Conservation (phyloP, 1,140 invertebrate species). For the Thereuonema tuberculata region DNA sequence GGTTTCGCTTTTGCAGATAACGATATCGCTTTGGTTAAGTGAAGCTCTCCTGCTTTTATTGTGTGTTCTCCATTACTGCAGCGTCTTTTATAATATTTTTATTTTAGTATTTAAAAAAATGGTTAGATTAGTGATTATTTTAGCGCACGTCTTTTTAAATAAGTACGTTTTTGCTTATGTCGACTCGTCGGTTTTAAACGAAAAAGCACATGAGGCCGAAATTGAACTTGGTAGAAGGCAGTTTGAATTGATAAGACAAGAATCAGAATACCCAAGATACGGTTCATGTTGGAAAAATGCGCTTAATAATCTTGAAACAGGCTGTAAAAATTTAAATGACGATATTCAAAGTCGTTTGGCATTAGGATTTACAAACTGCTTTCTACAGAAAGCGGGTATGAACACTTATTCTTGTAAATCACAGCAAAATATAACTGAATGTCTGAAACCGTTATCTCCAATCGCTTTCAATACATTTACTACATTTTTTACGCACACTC, state of each 20-base stretch:
- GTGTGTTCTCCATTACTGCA: no score
- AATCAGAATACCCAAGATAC: not conserved
- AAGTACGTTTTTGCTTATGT: no score
- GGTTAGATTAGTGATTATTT: no score
- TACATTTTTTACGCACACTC: conserved; percentile 52
- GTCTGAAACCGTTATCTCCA: conserved; percentile 42
- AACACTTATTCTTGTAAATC: conserved; percentile 38
- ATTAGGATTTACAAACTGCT: conserved; percentile 49
- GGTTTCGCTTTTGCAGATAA: no score
- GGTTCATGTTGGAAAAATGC: conserved; percentile 46
- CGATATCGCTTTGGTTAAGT: no score
- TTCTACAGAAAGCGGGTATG: conserved; percentile 44
- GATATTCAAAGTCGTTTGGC: conserved; percentile 44
- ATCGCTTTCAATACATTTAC: conserved; percentile 44
- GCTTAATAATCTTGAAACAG: conserved; percentile 36
- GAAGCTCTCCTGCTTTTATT: no score
- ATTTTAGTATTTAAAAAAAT: no score
- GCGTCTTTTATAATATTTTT: no score
- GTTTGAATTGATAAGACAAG: not conserved
- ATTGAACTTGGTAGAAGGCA: not conserved
- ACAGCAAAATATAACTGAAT: conserved; percentile 31
- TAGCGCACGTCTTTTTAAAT: no score
- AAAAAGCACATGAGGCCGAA: not conserved
- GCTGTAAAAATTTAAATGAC: conserved; percentile 44
- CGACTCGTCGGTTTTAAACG: not conserved